phyloP scores from a whole-genome alignment of 2,888 invertebrate genomes.

The Diarsia rubi region DNA sequence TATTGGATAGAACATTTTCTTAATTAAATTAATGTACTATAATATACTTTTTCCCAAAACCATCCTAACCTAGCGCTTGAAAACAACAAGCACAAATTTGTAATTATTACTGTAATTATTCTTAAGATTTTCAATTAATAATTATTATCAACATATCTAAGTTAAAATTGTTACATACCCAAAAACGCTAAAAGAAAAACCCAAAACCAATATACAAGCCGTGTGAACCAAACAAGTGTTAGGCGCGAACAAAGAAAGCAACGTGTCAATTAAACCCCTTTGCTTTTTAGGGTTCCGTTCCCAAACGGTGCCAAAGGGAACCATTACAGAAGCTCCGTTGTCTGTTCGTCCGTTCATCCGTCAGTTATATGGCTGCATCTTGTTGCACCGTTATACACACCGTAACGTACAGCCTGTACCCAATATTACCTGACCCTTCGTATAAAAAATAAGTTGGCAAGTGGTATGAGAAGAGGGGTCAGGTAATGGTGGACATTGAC shows the following conservation, averaged over 20 bases:
- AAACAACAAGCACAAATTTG: not conserved
- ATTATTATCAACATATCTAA: not conserved
- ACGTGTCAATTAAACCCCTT: constrained; percentile 89
- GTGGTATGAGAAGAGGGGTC: too few species aligned
- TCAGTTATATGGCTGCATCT: not conserved
- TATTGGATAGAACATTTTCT: not conserved
- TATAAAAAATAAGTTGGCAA: too few species aligned
- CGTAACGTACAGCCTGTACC: too few species aligned
- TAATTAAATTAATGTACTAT: too few species aligned
- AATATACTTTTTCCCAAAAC: not conserved
- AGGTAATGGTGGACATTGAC: too few species aligned
- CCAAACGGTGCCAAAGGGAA: not conserved
- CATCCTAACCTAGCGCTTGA: not conserved
- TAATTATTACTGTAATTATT: not conserved
- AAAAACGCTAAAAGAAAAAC: constrained; percentile 24
- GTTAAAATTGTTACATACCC: constrained; percentile 10
- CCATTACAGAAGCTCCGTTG: not conserved
- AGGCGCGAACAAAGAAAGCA: constrained; percentile 87
- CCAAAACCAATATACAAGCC: constrained; percentile 57
- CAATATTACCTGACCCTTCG: too few species aligned
- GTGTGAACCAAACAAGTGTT: constrained; percentile 86
- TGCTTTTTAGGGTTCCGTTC: constrained; percentile 73
- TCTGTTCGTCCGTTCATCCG: not conserved
- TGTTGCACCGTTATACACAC: not conserved
- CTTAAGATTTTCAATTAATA: not conserved